Evolutionary conservation across 2,888 invertebrate species (phyloP).

Genomic region (Catonia carolina): DNA sequence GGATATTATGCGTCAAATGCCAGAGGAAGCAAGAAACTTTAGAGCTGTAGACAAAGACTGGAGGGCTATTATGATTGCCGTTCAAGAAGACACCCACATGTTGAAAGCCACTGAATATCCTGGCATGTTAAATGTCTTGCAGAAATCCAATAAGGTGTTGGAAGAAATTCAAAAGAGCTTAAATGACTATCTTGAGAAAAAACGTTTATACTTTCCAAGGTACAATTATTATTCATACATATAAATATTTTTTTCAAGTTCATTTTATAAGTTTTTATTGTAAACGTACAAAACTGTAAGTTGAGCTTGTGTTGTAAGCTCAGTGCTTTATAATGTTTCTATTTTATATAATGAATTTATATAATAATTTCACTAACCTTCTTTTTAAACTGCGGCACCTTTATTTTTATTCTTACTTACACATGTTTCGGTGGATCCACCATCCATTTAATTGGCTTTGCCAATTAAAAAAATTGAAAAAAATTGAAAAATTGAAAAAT

Average conservation of each 20-base stretch:
- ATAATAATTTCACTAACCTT: no score
- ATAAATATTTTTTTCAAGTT: neutral
- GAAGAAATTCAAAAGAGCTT: conserved; percentile 90
- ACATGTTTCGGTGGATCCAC: no score
- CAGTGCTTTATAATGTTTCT: no score
- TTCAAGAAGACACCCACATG: conserved; percentile 68
- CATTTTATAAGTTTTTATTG: no score
- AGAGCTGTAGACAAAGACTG: conserved; percentile 85
- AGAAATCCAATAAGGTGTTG: conserved; percentile 76
- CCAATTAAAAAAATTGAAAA: no score
- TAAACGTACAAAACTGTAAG: no score
- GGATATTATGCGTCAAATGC: conserved; percentile 98
- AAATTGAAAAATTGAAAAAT: no score
- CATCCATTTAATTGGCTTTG: no score
- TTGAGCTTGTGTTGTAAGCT: no score
- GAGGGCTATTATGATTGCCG: conserved; percentile 80
- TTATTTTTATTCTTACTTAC: no score
- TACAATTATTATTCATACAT: conserved; percentile 13
- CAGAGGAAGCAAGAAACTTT: conserved; percentile 87
- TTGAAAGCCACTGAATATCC: conserved; percentile 80
- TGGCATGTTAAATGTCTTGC: conserved; percentile 82
- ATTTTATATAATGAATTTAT: no score
- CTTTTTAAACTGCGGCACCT: no score
- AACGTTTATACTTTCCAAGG: conserved; percentile 87
- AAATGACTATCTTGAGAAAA: conserved; percentile 92